phyloP scores from a whole-genome alignment of 2,113 vertebrate genomes.

The Sminthopsis crassicaudata region DNA sequence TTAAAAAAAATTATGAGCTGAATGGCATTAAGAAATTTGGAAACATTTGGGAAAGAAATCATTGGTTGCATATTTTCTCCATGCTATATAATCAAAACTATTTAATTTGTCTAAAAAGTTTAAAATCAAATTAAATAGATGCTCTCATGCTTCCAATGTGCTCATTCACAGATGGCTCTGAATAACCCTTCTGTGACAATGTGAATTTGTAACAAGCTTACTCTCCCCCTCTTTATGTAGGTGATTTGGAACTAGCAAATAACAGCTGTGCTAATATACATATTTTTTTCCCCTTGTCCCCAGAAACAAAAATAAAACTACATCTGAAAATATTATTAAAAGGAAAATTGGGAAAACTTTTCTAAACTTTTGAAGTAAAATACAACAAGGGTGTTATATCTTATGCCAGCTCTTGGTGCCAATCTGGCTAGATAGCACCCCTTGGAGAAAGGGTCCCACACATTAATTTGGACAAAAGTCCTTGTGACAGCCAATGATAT shows the following conservation, averaged over 20 bases:
- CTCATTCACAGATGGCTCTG: constrained; percentile 19
- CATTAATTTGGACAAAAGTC: constrained; percentile 53
- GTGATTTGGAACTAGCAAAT: constrained; percentile 24
- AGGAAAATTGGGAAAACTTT: constrained; percentile 50
- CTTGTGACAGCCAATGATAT: constrained; percentile 35
- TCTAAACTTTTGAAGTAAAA: constrained; percentile 58
- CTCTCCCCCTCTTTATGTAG: neutral
- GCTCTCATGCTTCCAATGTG: neutral
- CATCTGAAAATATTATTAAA: constrained; percentile 37
- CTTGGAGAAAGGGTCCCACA: constrained; percentile 32
- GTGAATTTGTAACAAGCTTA: neutral
- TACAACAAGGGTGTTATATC: constrained; percentile 20
- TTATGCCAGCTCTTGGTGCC: constrained; percentile 39
- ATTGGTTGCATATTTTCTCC: neutral
- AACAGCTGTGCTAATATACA: constrained; percentile 38
- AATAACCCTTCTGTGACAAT: neutral
- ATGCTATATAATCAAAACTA: neutral
- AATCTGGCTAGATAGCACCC: constrained; percentile 30
- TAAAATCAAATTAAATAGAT: neutral
- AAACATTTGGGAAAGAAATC: constrained; percentile 1
- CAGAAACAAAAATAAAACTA: constrained; percentile 63
- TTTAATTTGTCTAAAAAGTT: neutral
- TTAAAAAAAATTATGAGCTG: neutral
- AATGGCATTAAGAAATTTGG: neutral
- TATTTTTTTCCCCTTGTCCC: constrained; percentile 49